Evolutionary conservation across 92 coral and sea anemone genomes (phyloP).

Genomic region (Palythoa heliodiscus): DNA sequence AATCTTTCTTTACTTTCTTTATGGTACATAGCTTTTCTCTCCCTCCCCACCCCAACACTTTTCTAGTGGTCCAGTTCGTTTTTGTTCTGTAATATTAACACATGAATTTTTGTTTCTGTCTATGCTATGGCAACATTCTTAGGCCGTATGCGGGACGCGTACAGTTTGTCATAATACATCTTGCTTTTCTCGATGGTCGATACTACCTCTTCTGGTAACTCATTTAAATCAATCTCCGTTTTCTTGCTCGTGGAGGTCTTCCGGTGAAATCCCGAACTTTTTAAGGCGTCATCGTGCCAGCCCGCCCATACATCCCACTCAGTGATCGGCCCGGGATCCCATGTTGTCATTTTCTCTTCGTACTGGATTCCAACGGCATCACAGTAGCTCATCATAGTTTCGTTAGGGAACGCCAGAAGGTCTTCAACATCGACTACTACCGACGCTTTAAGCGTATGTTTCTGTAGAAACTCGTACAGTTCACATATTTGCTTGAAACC

Average conservation of each 20-base stretch:
- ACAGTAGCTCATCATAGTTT: conserved; percentile 84
- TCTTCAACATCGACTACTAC: conserved; percentile 96
- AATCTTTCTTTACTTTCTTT: too few relatives aligned
- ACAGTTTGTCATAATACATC: conserved; percentile 62
- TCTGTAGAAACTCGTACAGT: conserved; percentile 74
- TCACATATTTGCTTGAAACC: conserved; percentile 92
- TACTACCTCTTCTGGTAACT: conserved; percentile 61
- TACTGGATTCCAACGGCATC: conserved; percentile 81
- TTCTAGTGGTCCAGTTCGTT: too few relatives aligned
- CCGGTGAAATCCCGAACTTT: conserved; percentile 78
- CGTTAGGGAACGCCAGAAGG: conserved; percentile 78
- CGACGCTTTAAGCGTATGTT: conserved; percentile 67
- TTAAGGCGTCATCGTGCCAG: conserved; percentile 92
- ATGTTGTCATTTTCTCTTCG: conserved; percentile 85
- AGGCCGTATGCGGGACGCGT: conserved; percentile 51
- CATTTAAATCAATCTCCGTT: conserved; percentile 19
- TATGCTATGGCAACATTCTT: conserved; percentile 19
- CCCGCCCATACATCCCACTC: conserved; percentile 95
- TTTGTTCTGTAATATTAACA: neutral
- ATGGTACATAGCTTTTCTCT: too few relatives aligned
- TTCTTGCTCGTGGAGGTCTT: conserved; percentile 1
- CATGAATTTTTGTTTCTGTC: neutral
- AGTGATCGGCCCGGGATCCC: conserved; percentile 90
- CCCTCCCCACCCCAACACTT: too few relatives aligned
- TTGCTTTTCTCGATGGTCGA: conserved; percentile 56